These are phyloP conservation scores for Stenotaenia linearis DNA, from an alignment of 2,888 invertebrate genomes.

Conservation along the genomic window DNA sequence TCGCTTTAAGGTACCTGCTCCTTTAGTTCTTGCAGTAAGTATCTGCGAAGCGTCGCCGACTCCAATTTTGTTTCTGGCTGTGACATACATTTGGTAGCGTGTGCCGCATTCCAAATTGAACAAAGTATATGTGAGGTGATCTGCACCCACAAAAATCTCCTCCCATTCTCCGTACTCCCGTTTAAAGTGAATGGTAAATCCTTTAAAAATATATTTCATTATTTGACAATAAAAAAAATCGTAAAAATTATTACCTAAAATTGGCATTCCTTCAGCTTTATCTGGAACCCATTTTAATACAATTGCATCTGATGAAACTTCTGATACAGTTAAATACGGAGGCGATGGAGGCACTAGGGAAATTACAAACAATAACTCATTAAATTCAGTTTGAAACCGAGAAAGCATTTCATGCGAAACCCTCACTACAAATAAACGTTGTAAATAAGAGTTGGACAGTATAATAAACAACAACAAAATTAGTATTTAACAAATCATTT, in stretches of 20 bases:
- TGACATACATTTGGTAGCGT: slow-evolving; percentile 44
- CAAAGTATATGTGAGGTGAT: slow-evolving; percentile 44
- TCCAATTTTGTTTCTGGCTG: slow-evolving; percentile 61
- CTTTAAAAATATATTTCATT: slow-evolving; percentile 22
- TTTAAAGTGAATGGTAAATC: slow-evolving; percentile 44
- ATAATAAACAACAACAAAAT: too few relatives aligned
- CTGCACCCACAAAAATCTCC: slow-evolving; percentile 40
- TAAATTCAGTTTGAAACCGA: background rate
- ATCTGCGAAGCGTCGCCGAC: slow-evolving; percentile 85
- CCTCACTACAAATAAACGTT: too few relatives aligned
- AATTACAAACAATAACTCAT: background rate
- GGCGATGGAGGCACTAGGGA: slow-evolving; percentile 66
- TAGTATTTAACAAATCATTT: too few relatives aligned
- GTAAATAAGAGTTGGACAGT: too few relatives aligned
- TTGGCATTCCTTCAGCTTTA: slow-evolving; percentile 32
- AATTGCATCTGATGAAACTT: slow-evolving; percentile 68
- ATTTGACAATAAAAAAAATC: background rate
- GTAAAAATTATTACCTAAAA: slow-evolving; percentile 30
- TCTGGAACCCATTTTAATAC: slow-evolving; percentile 64
- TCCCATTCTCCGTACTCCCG: slow-evolving; percentile 45
- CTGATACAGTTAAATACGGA: slow-evolving; percentile 65
- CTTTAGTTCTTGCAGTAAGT: slow-evolving; percentile 81
- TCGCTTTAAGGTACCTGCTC: slow-evolving; percentile 54
- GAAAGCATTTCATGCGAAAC: too few relatives aligned
- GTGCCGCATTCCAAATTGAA: slow-evolving; percentile 46